Percentiles rank a stretch among this genome's conserved stretches.
Evolutionary conservation across 2,888 invertebrate genomes (phyloP).

Genomic region (Dorcus parallelipipedus): DNA sequence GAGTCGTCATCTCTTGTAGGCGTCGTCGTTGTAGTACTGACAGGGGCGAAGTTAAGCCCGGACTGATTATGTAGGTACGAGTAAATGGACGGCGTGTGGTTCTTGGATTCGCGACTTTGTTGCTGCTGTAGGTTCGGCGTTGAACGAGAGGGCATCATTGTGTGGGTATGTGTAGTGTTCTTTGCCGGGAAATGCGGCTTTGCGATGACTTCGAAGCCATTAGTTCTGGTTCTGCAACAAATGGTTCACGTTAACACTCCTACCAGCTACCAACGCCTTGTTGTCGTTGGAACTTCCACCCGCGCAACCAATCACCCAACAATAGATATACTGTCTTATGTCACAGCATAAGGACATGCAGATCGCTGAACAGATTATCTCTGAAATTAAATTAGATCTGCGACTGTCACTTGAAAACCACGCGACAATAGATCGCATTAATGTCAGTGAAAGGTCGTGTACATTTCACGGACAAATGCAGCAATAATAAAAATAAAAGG

Average conservation of each 20-base stretch:
- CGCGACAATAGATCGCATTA: too few relatives aligned
- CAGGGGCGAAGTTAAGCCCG: slow-evolving; percentile 32
- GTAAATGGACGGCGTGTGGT: slow-evolving; percentile 32
- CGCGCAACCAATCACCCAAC: background rate
- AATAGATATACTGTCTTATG: background rate
- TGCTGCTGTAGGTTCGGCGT: slow-evolving; percentile 48
- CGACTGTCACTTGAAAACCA: too few relatives aligned
- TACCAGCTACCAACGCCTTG: background rate
- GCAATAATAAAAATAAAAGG: too few relatives aligned
- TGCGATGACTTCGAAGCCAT: slow-evolving; percentile 35
- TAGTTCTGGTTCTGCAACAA: slow-evolving; percentile 35
- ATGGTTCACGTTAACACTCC: slow-evolving; percentile 3
- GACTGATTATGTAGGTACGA: slow-evolving; percentile 42
- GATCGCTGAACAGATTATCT: background rate
- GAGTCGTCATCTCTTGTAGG: slow-evolving; percentile 51
- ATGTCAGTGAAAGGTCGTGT: too few relatives aligned
- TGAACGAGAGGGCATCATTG: slow-evolving; percentile 51
- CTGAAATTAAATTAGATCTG: background rate
- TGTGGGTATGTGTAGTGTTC: slow-evolving; percentile 21
- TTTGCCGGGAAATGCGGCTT: slow-evolving; percentile 28
- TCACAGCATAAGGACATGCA: background rate
- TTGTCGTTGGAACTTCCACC: background rate
- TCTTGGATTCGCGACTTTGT: slow-evolving; percentile 33
- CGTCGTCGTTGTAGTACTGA: slow-evolving; percentile 28
- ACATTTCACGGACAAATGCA: too few relatives aligned